These are phyloP conservation scores for Crambe crambe DNA, from an alignment of 37 sponge, comb jelly and placozoan species.

Conservation along the genomic window DNA sequence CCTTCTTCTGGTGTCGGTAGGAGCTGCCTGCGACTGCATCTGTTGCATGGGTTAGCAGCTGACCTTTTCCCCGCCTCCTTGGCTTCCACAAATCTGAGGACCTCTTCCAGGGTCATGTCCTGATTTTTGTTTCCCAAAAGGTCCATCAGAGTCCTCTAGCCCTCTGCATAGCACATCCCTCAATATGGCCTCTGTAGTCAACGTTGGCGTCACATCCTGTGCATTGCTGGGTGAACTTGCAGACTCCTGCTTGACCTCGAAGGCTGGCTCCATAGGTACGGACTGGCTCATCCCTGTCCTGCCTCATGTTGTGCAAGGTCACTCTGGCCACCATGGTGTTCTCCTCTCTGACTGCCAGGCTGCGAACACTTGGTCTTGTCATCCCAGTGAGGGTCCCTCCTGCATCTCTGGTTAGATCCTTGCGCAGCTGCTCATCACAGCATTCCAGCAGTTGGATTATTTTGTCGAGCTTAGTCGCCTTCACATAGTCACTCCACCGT, in stretches of 20 bases:
- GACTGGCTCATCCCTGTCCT: constrained; percentile 51
- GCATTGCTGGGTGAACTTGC: constrained; percentile 35
- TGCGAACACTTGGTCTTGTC: constrained; percentile 24
- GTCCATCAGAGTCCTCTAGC: constrained; percentile 39
- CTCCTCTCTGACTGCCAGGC: constrained; percentile 30
- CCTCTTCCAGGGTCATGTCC: constrained; percentile 35
- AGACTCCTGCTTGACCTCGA: constrained; percentile 32
- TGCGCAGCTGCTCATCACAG: constrained; percentile 44
- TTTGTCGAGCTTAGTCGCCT: constrained; percentile 13
- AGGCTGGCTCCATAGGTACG: constrained; percentile 37
- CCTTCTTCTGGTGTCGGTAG: constrained; percentile 31
- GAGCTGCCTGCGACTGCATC: constrained; percentile 42
- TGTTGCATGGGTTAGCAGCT: constrained; percentile 44
- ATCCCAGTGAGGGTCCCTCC: constrained; percentile 41
- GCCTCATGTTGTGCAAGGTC: constrained; percentile 40
- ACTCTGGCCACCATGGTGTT: constrained; percentile 40
- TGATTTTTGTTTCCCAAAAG: constrained; percentile 45
- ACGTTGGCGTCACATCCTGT: constrained; percentile 24
- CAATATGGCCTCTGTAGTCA: constrained; percentile 40
- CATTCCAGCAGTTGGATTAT: constrained; percentile 46
- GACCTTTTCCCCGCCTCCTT: constrained; percentile 35
- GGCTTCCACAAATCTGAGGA: constrained; percentile 28
- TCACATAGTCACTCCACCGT: constrained; percentile 41
- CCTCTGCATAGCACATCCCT: constrained; percentile 41
- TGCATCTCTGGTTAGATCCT: constrained; percentile 46